Evolutionary conservation across 2,797 vertebrate species (phyloP), one percentile per base, ranked within the genome.

Genomic region (Bufotes viridis): DNA sequence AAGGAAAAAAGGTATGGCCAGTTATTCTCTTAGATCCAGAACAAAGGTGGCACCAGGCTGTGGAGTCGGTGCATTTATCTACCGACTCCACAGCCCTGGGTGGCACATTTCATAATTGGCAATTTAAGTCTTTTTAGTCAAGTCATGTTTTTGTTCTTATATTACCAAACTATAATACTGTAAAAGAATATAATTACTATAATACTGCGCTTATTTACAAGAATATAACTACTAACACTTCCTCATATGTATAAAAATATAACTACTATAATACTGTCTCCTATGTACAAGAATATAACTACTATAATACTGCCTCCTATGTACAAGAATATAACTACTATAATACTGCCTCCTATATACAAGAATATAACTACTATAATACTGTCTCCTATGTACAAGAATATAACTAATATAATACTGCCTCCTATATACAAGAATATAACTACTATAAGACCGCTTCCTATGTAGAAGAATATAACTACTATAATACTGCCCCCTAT

Each of bases 331-430:
- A 72, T 72, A 72, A 34, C 69, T 72, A 70, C 26, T 70, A 70
- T 70, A 70, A 34, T 70, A 70, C 67, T 17, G 26, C 67, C 7
- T 2, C 67, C 67, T 70, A 70, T 70, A 7, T 70, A 34, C 67
- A 70, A 69, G 67, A 70, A 29, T 70, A 70, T 70, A 70, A 70
- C 26, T 70, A 70, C 67, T 70, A 70, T 34, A 70, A 70, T 70
- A 70, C 67, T 29, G 67, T 2, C 67, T 8, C 67, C 67, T 70
- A 70, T 70, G 6, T 70, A 34, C 67, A 70, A 69, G 67, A 70
- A 29, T 70, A 70, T 70, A 70, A 34, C 67, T 29, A 70, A 26
- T 70, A 70, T 70, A 70, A 70, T 70, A 70, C 26, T 29, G 26
- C 67, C 60, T 1, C 67, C 26, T 70, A 70, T 70, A 7, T 70